Base-by-base conservation (phyloP, 2,113 vertebrate species). In the Erythrocebus patas region DNA sequence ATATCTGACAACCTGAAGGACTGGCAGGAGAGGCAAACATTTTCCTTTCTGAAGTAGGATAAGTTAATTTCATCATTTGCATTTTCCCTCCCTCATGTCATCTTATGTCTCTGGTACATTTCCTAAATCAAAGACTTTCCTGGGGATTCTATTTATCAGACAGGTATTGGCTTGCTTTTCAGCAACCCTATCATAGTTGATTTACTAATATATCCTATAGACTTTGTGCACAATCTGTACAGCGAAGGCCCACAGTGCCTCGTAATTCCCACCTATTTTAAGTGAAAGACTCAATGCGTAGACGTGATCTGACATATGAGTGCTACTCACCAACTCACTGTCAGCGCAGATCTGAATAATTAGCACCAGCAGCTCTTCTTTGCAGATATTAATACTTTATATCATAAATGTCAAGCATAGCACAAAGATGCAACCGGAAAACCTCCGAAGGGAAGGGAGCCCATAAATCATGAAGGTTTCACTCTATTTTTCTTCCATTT, bases 401-500 rank as follows among this genome's bases (percentile, higher is more conserved):
- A 98, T 97, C 95, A 96, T 94, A 97, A 97, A 95, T 79, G 94
- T 95, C 95, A 96, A 91, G 80, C 88, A 8, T 22, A 91, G 76
- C 80, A 30, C 93, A 73, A 84, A 96, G 97, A 96, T 88, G 91
- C 94, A 91, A 91, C 93, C 35, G 9, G 94, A 92, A 93, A 96
- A 50, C 45, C 90, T 97, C 70, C 0, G 5, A 94, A 96, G 43
- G 43, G 84, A 96, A 93, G 66, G 83, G 32, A 43, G 17, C 57
- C 83, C 40, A 72, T 96, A 95, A 94, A 94, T 98, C 93, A 91
- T 5, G 52, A 32, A n/a, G 38, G 64, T 66, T 93, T 96, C 70
- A 66, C 90, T 98, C 96, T 93, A 82, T 92, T 98, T 97, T 87
- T 57, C 97, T 97, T 97, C 61, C 82, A 89, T 95, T 98, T 98